Conservation (phyloP, 2,888 invertebrate species). For the Tortricodes alternella region DNA sequence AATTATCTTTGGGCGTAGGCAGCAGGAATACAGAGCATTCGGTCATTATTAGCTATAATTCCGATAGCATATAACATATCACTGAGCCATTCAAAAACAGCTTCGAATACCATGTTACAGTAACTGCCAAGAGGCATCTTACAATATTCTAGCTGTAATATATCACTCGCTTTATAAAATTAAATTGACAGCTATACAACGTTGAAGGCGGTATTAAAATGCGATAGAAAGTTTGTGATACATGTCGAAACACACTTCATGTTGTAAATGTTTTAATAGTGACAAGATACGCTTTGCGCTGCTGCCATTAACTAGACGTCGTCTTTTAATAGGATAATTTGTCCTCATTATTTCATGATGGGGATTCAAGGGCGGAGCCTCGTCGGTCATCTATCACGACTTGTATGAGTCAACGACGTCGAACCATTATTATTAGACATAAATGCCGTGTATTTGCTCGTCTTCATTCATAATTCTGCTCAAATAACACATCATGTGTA, state of each 20-base stretch:
- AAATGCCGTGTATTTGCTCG: neutral
- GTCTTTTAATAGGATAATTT: constrained; percentile 58
- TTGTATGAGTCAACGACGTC: constrained; percentile 55
- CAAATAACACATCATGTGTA: constrained; percentile 49
- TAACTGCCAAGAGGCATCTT: neutral
- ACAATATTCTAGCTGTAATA: too few species aligned
- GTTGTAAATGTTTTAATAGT: constrained; percentile 33
- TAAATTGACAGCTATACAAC: neutral
- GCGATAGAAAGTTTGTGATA: constrained; percentile 1
- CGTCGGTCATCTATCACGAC: constrained; percentile 51
- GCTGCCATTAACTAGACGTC: constrained; percentile 40
- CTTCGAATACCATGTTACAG: neutral
- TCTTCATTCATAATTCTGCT: constrained; percentile 29
- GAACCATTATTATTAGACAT: constrained; percentile 11
- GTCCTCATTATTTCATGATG: constrained; percentile 60
- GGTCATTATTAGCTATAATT: constrained; percentile 5
- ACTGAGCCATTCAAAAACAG: neutral
- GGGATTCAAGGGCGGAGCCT: constrained; percentile 52
- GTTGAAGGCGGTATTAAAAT: too few species aligned
- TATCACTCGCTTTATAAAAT: too few species aligned
- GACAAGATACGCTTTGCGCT: constrained; percentile 38
- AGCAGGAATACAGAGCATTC: constrained; percentile 29
- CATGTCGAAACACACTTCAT: constrained; percentile 26
- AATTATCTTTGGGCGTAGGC: constrained; percentile 24
- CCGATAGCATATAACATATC: neutral